Conservation (phyloP, 1,140 invertebrate genomes). For the Drosophila chauvacae region DNA sequence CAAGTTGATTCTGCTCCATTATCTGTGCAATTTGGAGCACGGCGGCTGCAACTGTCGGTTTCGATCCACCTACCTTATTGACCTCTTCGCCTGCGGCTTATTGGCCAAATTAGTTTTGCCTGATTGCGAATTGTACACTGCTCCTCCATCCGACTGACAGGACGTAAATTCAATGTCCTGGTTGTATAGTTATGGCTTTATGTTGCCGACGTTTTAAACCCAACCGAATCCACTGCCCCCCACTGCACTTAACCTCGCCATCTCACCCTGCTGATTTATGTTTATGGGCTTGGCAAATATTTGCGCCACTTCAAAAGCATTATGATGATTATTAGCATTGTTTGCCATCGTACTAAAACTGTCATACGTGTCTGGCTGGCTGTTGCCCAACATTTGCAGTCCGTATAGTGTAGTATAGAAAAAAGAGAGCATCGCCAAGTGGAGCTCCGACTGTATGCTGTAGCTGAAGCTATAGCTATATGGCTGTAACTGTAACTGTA, state of each 20-base stretch:
- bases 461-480: constrained; percentile 27
- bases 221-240: neutral
- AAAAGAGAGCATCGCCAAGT: constrained; percentile 41
- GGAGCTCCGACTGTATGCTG: constrained; percentile 34
- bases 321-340: constrained; percentile 75
- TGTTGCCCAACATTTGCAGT: constrained; percentile 58
- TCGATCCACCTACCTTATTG: constrained; percentile 36
- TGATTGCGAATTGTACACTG: constrained; percentile 58
- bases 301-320: constrained; percentile 69
- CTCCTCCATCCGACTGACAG: constrained; percentile 9
- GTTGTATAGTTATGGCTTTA: constrained; percentile 37
- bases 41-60: constrained; percentile 33
- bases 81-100: constrained; percentile 58
- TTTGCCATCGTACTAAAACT: constrained; percentile 74
- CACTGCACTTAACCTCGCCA: neutral
- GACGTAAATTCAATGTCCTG: constrained; percentile 50
- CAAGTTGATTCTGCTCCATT: constrained; percentile 58
- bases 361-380: constrained; percentile 71
- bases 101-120: constrained; percentile 66
- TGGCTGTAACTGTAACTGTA: constrained; percentile 50
- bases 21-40: constrained; percentile 51
- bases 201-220: constrained; percentile 44
- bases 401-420: constrained; percentile 29
- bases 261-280: constrained; percentile 66
- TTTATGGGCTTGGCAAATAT: constrained; percentile 73